Conservation (phyloP, 2,113 vertebrate genomes). For the Pituophis catenifer region DNA sequence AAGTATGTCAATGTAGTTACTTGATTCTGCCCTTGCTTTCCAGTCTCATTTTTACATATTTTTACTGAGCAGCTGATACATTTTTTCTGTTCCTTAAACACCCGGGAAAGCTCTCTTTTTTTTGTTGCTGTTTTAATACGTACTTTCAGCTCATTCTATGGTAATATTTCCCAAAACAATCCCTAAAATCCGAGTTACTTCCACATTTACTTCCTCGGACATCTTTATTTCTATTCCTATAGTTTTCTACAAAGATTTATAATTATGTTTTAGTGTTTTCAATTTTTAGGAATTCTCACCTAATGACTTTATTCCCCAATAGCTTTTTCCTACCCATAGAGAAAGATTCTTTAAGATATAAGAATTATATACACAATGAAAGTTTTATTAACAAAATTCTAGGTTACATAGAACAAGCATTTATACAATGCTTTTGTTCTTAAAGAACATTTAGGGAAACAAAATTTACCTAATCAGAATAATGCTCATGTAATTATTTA, state of each 20-base stretch:
- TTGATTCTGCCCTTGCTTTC: background rate
- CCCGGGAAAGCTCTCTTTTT: background rate
- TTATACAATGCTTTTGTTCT: constrained; percentile 41
- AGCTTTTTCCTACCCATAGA: background rate
- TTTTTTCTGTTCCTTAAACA: background rate
- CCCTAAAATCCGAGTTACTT: background rate
- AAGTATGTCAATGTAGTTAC: background rate
- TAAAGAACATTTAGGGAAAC: constrained; percentile 32
- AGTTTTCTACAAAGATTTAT: background rate
- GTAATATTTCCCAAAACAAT: background rate
- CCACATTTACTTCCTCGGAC: background rate
- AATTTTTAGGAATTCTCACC: background rate
- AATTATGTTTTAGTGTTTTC: background rate
- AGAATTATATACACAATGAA: constrained; percentile 16
- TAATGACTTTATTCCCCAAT: background rate
- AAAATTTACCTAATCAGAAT: background rate
- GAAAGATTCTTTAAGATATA: background rate
- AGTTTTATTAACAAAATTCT: constrained; percentile 55
- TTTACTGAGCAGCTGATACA: background rate
- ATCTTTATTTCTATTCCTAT: background rate
- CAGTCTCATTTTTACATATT: background rate
- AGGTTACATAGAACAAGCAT: constrained; percentile 24
- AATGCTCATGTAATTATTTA: constrained; percentile 9
- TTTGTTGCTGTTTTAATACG: background rate
- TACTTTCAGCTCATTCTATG: background rate